Percentiles rank a stretch among this genome's conserved stretches.
Evolutionary conservation across 2,113 vertebrate genomes (phyloP).

Genomic region (Mus pahari): DNA sequence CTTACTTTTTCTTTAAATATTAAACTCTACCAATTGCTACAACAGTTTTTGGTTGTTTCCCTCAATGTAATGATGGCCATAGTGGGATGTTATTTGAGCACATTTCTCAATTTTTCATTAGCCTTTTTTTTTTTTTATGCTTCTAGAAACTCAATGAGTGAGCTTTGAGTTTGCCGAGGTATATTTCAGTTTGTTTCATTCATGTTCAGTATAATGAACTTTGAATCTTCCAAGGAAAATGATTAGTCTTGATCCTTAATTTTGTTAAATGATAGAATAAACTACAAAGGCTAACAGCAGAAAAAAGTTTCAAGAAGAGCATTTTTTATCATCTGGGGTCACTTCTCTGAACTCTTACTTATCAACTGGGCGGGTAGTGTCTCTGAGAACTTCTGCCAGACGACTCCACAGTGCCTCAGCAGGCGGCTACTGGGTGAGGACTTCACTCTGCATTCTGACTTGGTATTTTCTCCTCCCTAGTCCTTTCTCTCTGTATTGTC

Average conservation of each 20-base stretch:
- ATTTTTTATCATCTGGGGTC: neutral
- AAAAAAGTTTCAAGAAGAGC: neutral
- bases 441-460: neutral
- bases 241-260: slow-evolving; percentile 33
- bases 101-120: slow-evolving; percentile 5
- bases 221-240: neutral
- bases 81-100: slow-evolving; percentile 45
- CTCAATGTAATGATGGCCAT: slow-evolving; percentile 42
- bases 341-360: neutral
- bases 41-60: slow-evolving; percentile 64
- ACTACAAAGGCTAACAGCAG: neutral
- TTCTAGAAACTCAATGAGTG: slow-evolving; percentile 24
- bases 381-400: neutral
- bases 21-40: slow-evolving; percentile 79
- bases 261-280: slow-evolving; percentile 46
- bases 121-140: neutral
- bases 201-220: neutral
- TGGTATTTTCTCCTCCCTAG: neutral
- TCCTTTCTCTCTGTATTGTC: neutral
- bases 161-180: neutral
- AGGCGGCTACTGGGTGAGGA: neutral
- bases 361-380: neutral
- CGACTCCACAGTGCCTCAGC: neutral
- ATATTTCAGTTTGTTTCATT: slow-evolving; percentile 44
- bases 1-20: slow-evolving; percentile 64